These are phyloP conservation scores for Podarcis lilfordi DNA, from an alignment of 2,797 vertebrate species.

Conservation along the genomic window DNA sequence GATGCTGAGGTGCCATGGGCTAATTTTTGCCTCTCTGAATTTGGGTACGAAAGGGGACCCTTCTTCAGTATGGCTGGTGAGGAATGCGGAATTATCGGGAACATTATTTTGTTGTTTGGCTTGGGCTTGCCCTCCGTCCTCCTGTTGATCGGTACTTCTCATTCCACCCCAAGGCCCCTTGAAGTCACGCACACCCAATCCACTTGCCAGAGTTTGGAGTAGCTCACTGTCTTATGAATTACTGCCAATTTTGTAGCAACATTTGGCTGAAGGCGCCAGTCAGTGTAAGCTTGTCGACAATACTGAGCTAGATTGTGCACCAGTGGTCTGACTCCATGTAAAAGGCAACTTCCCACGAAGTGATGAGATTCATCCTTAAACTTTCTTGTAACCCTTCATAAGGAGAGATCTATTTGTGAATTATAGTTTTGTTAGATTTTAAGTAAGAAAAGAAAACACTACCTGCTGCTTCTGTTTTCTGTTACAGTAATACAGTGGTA, in stretches of 20 bases:
- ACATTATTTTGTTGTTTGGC: conserved; percentile 46
- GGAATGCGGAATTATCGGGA: conserved; percentile 61
- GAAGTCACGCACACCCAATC: conserved; percentile 61
- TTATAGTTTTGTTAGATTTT: conserved; percentile 32
- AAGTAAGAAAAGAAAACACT: background rate
- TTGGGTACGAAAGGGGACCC: conserved; percentile 68
- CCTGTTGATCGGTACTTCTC: conserved; percentile 30
- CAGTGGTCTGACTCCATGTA: no score
- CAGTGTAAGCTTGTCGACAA: no score
- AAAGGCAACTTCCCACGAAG: background rate
- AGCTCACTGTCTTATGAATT: conserved; percentile 47
- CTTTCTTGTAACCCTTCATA: conserved; percentile 47
- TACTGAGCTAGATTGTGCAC: no score
- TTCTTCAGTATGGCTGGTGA: conserved; percentile 57
- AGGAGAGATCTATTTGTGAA: conserved; percentile 50
- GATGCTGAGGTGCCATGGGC: conserved; percentile 61
- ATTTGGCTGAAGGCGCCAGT: conserved; percentile 62
- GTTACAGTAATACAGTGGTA: background rate
- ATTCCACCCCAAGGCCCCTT: conserved; percentile 47
- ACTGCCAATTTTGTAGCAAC: conserved; percentile 61
- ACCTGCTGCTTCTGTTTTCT: conserved; percentile 2
- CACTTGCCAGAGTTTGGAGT: conserved; percentile 30
- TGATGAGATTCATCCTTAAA: conserved; percentile 49
- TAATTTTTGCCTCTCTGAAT: conserved; percentile 71
- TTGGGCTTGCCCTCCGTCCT: conserved; percentile 10